Conservation (phyloP, 2,888 invertebrate species). For the Dasypolia templi region DNA sequence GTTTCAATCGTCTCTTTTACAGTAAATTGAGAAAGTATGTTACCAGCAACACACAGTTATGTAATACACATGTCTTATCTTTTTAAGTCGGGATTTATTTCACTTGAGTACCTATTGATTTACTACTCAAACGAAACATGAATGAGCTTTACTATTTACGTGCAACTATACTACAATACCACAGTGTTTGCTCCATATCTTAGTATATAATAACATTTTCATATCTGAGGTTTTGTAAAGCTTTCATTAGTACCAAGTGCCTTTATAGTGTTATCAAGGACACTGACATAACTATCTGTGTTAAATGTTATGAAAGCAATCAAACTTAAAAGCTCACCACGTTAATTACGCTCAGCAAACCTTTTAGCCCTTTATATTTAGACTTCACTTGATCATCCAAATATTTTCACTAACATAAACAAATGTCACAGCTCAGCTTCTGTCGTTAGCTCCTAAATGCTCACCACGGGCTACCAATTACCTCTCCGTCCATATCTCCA, state of each 20-base stretch:
- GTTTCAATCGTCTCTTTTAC: conserved; percentile 2
- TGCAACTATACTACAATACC: neutral
- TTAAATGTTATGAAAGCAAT: conserved; percentile 2
- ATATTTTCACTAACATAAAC: conserved; percentile 33
- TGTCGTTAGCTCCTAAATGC: conserved; percentile 22
- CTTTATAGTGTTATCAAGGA: neutral
- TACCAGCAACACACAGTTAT: too few relatives aligned
- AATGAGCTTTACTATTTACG: neutral
- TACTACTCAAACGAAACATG: neutral
- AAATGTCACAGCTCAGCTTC: conserved; percentile 32
- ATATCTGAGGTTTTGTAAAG: neutral
- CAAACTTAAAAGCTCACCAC: conserved; percentile 5
- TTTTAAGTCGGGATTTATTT: neutral
- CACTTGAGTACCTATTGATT: neutral
- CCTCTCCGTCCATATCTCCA: conserved; percentile 35
- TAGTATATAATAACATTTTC: neutral
- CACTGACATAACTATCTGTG: neutral
- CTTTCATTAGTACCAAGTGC: neutral
- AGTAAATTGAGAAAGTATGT: neutral
- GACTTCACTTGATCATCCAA: conserved; percentile 5
- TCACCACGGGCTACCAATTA: conserved; percentile 43
- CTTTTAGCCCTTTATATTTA: conserved; percentile 9
- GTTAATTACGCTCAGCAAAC: neutral
- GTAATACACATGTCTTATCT: too few relatives aligned
- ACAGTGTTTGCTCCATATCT: neutral